Base-by-base conservation (phyloP, 2,888 invertebrate genomes). In the Eugnorisma glareosa region DNA sequence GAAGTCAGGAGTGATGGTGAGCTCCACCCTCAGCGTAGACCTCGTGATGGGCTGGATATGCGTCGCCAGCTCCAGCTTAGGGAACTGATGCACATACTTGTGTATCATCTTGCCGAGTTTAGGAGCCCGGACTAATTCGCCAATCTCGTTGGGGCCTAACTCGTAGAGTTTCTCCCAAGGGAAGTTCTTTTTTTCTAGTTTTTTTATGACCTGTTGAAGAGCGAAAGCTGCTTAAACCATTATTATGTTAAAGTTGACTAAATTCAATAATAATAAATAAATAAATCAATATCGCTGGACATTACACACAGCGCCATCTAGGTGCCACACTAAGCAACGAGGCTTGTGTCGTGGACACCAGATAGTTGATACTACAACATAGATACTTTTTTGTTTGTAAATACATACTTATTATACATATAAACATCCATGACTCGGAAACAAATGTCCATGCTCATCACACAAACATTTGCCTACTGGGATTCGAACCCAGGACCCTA, bases 1-100 rank as follows among this genome's bases (percentile, higher is more conserved):
- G 95, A 99, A 99, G 95, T 99, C 99, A 0, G 99, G 99, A 0
- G 99, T 99, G 79, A 99, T 99, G 0, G 99, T 99, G 28, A 99
- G 96, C 94, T 99, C 99, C 0, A 99, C 99, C 74, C 99, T 97
- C 35, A 99, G 96, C 0, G 99, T 99, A 2, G 98, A 98, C 74
- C 98, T 94, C 0, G 99, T 99, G 84, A 99, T 99, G 0, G 99
- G 99, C 93, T 99, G 99, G 88, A 99, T 99, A 92, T 99, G 99
- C 0, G 99, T 99, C 0, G 99, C 98, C 15, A 99, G 96, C 93
- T 99, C 99, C 80, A 99, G 93, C 94, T 99, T 99, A 0, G 99
- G 99, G 92, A 99, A 99, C 95, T 99, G 99, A 93, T 99, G 99
- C 21, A 99, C 98, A 92, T 99, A 99, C 92, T 98, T 99, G 95